phyloP scores from a whole-genome alignment of 2,888 invertebrate genomes.

The Isoperla grammatica region DNA sequence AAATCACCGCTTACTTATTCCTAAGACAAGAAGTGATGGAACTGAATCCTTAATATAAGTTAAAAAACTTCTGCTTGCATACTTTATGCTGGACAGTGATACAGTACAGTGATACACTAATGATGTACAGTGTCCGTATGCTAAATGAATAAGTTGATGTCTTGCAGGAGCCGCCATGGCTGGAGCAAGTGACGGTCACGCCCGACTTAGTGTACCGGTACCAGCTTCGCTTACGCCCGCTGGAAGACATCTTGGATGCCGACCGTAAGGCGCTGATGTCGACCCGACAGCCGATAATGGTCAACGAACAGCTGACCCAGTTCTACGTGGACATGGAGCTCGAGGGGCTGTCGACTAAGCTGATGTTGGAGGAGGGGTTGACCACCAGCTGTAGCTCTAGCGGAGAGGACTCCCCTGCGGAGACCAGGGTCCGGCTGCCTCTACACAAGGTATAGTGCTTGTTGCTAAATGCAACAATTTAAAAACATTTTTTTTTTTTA shows the following conservation, averaged over 20 bases:
- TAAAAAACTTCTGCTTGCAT: no score
- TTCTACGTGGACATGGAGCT: slow-evolving; percentile 62
- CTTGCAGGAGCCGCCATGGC: slow-evolving; percentile 56
- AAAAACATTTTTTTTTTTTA: no score
- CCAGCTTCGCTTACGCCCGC: slow-evolving; percentile 52
- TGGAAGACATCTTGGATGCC: slow-evolving; percentile 56
- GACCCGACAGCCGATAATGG: slow-evolving; percentile 58
- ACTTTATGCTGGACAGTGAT: no score
- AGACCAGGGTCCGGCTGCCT: slow-evolving; percentile 37
- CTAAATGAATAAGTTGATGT: no score
- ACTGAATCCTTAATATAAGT: no score
- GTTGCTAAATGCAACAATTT: no score
- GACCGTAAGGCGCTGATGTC: slow-evolving; percentile 54
- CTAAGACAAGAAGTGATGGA: no score
- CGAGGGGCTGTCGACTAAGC: slow-evolving; percentile 50
- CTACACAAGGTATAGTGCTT: slow-evolving; percentile 23
- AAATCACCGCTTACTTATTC: no score
- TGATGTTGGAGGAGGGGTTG: slow-evolving; percentile 58
- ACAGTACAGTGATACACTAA: no score
- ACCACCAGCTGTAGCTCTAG: slow-evolving; percentile 37
- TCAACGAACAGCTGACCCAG: slow-evolving; percentile 67
- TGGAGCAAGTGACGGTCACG: slow-evolving; percentile 58
- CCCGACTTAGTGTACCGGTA: slow-evolving; percentile 65
- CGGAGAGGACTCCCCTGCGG: slow-evolving; percentile 33
- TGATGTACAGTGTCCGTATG: background rate